A percentile compares a stretch with the other conserved stretches of the same genome.
These are phyloP conservation scores for Nephila pilipes DNA, from an alignment of 1,140 invertebrate genomes.

Conservation along the genomic window DNA sequence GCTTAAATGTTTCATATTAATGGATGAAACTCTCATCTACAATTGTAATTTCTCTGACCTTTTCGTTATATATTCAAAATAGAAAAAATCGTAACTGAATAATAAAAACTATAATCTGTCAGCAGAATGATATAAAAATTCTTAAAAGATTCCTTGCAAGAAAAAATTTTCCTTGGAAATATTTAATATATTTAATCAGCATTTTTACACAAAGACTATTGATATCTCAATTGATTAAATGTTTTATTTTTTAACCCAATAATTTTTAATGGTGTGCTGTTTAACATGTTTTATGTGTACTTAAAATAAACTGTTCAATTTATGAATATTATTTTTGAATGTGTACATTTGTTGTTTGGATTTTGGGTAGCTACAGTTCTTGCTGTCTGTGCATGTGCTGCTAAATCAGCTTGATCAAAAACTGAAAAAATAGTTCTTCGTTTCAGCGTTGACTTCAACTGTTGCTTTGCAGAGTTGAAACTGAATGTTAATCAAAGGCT, in stretches of 20 bases:
- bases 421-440: neutral
- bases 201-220: neutral
- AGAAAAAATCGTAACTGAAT: too few relatives aligned
- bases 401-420: neutral
- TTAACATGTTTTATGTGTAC: neutral
- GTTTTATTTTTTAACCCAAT: neutral
- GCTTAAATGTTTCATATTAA: too few relatives aligned
- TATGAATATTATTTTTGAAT: constrained; percentile 31
- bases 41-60: too few relatives aligned
- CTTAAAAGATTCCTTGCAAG: too few relatives aligned
- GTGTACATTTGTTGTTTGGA: constrained; percentile 28
- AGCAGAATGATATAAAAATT: too few relatives aligned
- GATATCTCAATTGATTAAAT: neutral
- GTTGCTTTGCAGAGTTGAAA: neutral
- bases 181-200: neutral
- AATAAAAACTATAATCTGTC: too few relatives aligned
- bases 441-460: constrained; percentile 19
- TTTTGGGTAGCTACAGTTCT: neutral
- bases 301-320: neutral
- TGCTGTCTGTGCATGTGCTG: neutral
- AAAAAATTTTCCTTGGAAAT: too few relatives aligned
- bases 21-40: too few relatives aligned
- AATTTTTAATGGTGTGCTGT: neutral
- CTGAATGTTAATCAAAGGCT: neutral
- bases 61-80: too few relatives aligned